Percentiles rank a stretch among this genome's conserved stretches.
Conservation (phyloP, 2,888 invertebrate species). For the Aporophyla lueneburgensis region DNA sequence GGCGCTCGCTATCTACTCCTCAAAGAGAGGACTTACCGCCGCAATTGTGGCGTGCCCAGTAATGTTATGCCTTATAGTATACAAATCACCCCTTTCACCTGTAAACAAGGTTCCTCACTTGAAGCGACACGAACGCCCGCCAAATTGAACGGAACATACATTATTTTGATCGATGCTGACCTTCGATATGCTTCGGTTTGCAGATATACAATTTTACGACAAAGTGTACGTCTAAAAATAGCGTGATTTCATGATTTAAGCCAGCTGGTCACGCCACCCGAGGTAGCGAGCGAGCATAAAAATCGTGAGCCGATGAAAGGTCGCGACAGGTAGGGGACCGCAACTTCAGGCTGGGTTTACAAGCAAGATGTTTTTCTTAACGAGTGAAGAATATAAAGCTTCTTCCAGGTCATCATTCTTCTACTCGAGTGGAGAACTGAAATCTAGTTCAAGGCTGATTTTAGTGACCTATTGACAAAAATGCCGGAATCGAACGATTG, state of each 20-base stretch:
- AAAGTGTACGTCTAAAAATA: slow-evolving; percentile 80
- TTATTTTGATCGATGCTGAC: slow-evolving; percentile 70
- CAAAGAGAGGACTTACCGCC: too few relatives aligned
- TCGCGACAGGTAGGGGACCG: slow-evolving; percentile 58
- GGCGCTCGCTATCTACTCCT: too few relatives aligned
- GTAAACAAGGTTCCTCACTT: slow-evolving; percentile 1
- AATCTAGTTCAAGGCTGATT: neutral
- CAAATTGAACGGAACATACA: slow-evolving; percentile 46
- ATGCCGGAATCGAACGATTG: neutral
- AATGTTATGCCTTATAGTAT: neutral
- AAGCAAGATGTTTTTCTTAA: neutral
- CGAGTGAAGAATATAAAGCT: neutral
- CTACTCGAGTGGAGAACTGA: neutral
- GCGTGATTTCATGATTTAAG: slow-evolving; percentile 77
- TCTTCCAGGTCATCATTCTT: neutral
- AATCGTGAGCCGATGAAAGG: slow-evolving; percentile 74
- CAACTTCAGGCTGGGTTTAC: slow-evolving; percentile 65
- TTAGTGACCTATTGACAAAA: neutral
- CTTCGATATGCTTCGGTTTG: slow-evolving; percentile 68
- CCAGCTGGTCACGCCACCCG: slow-evolving; percentile 75
- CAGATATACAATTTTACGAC: slow-evolving; percentile 78
- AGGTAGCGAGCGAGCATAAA: slow-evolving; percentile 72
- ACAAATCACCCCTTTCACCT: neutral
- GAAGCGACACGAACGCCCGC: neutral
- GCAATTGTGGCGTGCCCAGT: too few relatives aligned